Evolutionary conservation across 2,797 vertebrate genomes (phyloP).

Genomic region (Characodon lateralis): DNA sequence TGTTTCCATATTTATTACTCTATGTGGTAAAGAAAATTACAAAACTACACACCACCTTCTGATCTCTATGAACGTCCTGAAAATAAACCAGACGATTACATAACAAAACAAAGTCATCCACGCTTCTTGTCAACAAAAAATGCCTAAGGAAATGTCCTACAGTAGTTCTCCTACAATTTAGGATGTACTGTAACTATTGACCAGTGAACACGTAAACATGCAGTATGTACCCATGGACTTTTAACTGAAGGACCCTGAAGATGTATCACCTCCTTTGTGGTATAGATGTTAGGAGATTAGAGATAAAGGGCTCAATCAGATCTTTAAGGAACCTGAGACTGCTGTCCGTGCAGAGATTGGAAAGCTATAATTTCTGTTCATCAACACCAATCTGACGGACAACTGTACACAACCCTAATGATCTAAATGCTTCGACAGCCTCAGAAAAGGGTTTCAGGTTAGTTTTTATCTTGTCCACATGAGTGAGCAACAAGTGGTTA

Average conservation of each 20-base stretch:
- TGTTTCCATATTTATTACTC: not conserved
- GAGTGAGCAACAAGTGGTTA: too few species aligned
- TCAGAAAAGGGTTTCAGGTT: too few species aligned
- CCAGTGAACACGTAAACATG: slow-evolving; percentile 9
- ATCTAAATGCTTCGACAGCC: too few species aligned
- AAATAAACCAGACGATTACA: not conserved
- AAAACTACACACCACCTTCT: not conserved
- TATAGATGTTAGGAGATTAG: not conserved
- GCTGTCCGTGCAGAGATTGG: not conserved
- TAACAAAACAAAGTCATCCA: slow-evolving; percentile 1
- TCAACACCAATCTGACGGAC: too few species aligned
- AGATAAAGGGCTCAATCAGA: too few species aligned
- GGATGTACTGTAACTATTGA: not conserved
- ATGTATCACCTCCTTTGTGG: not conserved
- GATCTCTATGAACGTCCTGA: slow-evolving; percentile 13
- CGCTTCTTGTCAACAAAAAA: not conserved
- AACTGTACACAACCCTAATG: too few species aligned
- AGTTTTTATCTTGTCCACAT: too few species aligned
- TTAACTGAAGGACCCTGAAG: not conserved
- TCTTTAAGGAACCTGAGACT: too few species aligned
- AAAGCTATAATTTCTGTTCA: not conserved
- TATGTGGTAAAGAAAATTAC: not conserved
- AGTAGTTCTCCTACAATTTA: not conserved
- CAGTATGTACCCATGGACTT: not conserved
- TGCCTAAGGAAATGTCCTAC: not conserved